phyloP scores from a whole-genome alignment of 2,113 vertebrate genomes.

The Chionodraco myersi region DNA sequence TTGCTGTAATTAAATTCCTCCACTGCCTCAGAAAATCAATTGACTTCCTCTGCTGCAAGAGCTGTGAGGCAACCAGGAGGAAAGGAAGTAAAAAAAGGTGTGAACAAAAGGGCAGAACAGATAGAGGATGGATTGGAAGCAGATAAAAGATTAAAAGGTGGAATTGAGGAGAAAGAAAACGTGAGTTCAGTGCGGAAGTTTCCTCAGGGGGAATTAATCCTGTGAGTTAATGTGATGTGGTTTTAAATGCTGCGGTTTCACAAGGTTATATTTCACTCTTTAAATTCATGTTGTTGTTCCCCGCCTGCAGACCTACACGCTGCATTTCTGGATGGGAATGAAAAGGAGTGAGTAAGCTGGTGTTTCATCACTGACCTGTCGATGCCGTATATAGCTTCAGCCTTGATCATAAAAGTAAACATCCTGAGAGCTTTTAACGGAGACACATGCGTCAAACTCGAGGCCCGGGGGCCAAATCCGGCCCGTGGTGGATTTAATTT shows the following conservation, averaged over 20 bases:
- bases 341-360: conserved; percentile 15
- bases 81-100: background rate
- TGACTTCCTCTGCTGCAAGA: background rate
- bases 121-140: conserved; percentile 15
- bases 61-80: background rate
- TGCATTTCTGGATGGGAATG: conserved; percentile 17
- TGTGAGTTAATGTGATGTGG: conserved; percentile 35
- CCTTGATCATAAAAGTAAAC: background rate
- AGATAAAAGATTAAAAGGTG: conserved; percentile 38
- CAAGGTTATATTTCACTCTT: conserved; percentile 6
- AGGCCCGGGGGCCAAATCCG: too few relatives aligned
- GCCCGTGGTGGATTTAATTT: too few relatives aligned
- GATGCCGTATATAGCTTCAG: background rate
- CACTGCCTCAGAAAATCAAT: conserved; percentile 37
- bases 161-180: conserved; percentile 22
- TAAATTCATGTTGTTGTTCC: conserved; percentile 1
- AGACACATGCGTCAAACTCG: background rate
- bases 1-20: conserved; percentile 40
- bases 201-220: conserved; percentile 31
- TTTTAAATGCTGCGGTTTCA: conserved; percentile 39
- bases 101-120: conserved; percentile 13
- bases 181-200: conserved; percentile 26
- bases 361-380: conserved; percentile 6
- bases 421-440: background rate
- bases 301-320: conserved; percentile 35